Conservation (phyloP, 2,797 vertebrate genomes). For the Hypotaenidia philippensis region DNA sequence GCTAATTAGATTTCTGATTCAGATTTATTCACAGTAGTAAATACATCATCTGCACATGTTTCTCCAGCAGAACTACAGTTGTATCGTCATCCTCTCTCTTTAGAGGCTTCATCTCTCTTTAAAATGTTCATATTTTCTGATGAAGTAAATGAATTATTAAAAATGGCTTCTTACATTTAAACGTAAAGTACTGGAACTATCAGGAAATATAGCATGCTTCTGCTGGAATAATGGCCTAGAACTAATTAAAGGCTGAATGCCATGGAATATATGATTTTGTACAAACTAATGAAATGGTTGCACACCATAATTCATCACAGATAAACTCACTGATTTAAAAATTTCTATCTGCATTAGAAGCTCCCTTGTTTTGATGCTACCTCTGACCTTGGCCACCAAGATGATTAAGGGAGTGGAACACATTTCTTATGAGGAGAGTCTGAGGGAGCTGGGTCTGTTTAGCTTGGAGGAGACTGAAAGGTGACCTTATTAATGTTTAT, state of each 20-base stretch:
- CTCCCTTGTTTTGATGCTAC: background rate
- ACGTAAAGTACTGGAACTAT: background rate
- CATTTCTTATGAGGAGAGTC: no score
- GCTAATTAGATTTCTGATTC: constrained; percentile 51
- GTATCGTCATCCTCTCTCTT: background rate
- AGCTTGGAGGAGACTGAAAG: no score
- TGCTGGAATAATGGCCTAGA: background rate
- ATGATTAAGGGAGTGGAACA: no score
- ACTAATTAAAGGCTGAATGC: background rate
- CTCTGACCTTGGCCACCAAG: background rate
- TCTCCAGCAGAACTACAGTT: background rate
- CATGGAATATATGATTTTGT: background rate
- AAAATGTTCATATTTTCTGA: background rate
- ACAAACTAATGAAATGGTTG: background rate
- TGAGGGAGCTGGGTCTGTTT: no score
- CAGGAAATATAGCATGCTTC: background rate
- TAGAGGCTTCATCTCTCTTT: background rate
- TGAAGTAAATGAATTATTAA: constrained; percentile 26
- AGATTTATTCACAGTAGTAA: constrained; percentile 36
- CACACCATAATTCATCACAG: background rate
- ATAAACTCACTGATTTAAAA: background rate
- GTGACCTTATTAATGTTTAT: no score
- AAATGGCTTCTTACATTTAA: background rate
- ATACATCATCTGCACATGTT: background rate
- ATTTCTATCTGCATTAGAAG: background rate